Base-by-base conservation (phyloP, 2,888 invertebrate genomes). In the Leucophenga montana region DNA sequence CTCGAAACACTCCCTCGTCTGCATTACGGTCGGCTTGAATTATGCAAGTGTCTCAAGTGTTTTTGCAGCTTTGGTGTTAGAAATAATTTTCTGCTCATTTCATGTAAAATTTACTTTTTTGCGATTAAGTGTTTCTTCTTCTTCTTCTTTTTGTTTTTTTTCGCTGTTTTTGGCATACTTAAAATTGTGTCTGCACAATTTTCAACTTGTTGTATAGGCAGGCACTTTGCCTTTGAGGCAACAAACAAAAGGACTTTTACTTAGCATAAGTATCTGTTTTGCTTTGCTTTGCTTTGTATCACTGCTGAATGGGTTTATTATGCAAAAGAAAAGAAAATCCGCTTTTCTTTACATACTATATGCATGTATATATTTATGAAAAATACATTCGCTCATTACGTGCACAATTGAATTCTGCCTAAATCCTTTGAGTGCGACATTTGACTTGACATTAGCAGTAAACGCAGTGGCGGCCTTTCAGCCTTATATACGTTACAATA, bases 21-120 rank as follows among this genome's bases (percentile, higher is more conserved):
- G 39, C 39, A 39, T 50, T n/a, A 11, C 2, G 50, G 50, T 33
- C 2, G 22, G 22, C 27, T 33, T 64, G 62, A 64, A 64, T 64
- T 64, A 64, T 64, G 33, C 16, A 48, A 64, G 20, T n/a, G 39
- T 46, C 62, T 64, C 46, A 64, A 64, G 62, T 64, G 46, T 64
- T 64, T 50, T 64, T 33, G 46, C 59, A 59, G 33, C 33, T 59
- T 59, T 18, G 33, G 59, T 31, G 59, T 59, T 59, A 31, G 31
- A 59, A 50, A 50, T 50, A 50, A 50, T 50, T 50, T 50, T 50
- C 16, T 18, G 18, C 50, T 50, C 50, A 18, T 18, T 50, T 50
- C 6, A 50, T 18, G 39, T 11, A 39, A 39, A 11, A 39, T 39
- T 39, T 39, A 5, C 11, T 39, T 39, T 39, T 11, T 39, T n/a